A percentile compares a stretch with the other conserved stretches of the same genome.
phyloP scores from a whole-genome alignment of 2,797 vertebrate genomes.

The Chelidonichthys spinosus region DNA sequence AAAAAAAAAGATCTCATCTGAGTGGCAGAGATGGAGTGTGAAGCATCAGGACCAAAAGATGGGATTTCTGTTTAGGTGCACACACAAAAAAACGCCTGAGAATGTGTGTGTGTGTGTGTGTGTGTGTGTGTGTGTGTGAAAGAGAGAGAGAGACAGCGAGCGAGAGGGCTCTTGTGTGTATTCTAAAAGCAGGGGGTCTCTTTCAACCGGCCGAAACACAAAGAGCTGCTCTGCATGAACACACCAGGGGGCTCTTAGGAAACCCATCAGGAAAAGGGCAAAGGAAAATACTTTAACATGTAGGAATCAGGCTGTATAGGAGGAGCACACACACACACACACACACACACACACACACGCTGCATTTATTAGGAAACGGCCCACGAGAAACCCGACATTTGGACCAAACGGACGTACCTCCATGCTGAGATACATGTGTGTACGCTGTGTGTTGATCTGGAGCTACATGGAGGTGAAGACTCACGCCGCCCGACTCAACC shows the following conservation, averaged over 20 bases:
- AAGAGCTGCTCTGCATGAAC: constrained; percentile 76
- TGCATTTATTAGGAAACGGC: too few species aligned
- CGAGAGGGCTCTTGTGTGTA: constrained; percentile 52
- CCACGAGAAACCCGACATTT: neutral
- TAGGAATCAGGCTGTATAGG: constrained; percentile 49
- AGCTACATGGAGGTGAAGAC: neutral
- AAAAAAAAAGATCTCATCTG: too few species aligned
- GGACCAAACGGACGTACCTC: too few species aligned
- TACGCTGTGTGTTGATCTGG: constrained; percentile 1
- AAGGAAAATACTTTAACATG: constrained; percentile 49
- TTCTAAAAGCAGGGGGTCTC: constrained; percentile 71
- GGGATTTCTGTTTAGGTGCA: neutral
- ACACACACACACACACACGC: too few species aligned
- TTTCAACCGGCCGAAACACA: constrained; percentile 76
- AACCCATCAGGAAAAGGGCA: constrained; percentile 67
- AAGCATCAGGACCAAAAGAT: neutral
- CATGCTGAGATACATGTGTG: neutral
- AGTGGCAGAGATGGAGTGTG: too few species aligned
- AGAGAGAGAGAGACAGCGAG: constrained; percentile 6
- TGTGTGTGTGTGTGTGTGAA: neutral
- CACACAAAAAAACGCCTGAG: neutral
- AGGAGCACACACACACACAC: constrained; percentile 22
- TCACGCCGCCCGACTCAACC: constrained; percentile 15
- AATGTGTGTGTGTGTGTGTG: neutral
- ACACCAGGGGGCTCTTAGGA: constrained; percentile 74